These are phyloP conservation scores for Zygothrica quintamaculata DNA, from an alignment of 2,888 invertebrate genomes.

Conservation along the genomic window DNA sequence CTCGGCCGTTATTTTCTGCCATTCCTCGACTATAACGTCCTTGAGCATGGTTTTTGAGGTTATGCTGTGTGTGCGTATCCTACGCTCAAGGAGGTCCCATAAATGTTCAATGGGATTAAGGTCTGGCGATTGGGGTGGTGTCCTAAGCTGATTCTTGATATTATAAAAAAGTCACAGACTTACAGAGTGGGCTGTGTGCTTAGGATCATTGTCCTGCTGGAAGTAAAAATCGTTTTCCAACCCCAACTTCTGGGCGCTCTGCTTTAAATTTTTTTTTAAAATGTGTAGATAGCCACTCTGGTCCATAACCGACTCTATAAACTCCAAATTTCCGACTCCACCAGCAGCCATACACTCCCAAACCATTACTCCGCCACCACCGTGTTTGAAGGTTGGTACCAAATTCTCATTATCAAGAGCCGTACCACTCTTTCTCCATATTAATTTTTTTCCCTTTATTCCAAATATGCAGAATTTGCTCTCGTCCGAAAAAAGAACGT, in stretches of 20 bases:
- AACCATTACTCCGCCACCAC: slow-evolving; percentile 38
- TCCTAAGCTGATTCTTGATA: too few relatives aligned
- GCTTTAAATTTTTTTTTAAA: slow-evolving; percentile 30
- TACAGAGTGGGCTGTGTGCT: slow-evolving; percentile 31
- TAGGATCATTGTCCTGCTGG: slow-evolving; percentile 36
- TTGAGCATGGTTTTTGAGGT: too few relatives aligned
- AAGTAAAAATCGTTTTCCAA: slow-evolving; percentile 16
- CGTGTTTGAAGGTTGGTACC: slow-evolving; percentile 36
- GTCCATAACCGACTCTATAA: slow-evolving; percentile 5
- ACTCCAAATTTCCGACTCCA: slow-evolving; percentile 38
- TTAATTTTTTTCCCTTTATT: slow-evolving; percentile 20
- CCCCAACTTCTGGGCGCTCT: slow-evolving; percentile 26
- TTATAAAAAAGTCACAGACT: too few relatives aligned
- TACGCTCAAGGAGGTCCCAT: too few relatives aligned
- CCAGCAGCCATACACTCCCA: slow-evolving; percentile 38
- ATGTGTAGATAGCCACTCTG: slow-evolving; percentile 17
- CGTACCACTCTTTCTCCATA: slow-evolving; percentile 31
- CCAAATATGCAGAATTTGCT: slow-evolving; percentile 27
- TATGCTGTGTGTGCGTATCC: too few relatives aligned
- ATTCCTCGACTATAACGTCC: too few relatives aligned
- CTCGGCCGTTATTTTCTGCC: too few relatives aligned
- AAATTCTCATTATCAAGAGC: slow-evolving; percentile 24
- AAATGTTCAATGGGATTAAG: too few relatives aligned
- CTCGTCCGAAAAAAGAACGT: slow-evolving; percentile 22
- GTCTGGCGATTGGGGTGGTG: too few relatives aligned